These are phyloP conservation scores for Drosophila affinis DNA, from an alignment of 2,888 invertebrate species.

Conservation along the genomic window DNA sequence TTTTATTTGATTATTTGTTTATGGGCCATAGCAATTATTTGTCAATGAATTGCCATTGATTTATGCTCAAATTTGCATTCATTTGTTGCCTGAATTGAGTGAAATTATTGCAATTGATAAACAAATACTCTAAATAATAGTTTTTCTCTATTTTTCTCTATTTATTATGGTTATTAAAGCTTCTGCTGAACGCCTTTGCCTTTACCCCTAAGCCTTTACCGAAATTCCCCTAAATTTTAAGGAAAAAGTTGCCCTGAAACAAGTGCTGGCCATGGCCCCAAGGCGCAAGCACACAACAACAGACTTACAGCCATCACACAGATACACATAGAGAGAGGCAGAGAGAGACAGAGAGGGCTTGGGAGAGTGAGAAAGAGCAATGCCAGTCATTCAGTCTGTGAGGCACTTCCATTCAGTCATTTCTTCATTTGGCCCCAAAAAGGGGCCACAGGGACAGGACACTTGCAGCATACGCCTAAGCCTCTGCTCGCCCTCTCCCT, in stretches of 20 bases:
- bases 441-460: neutral
- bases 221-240: constrained; percentile 45
- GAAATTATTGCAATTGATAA: too few relatives aligned
- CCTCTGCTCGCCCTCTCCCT: constrained; percentile 15
- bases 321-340: constrained; percentile 23
- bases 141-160: too few relatives aligned
- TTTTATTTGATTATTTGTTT: constrained; percentile 5
- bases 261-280: constrained; percentile 51
- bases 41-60: neutral
- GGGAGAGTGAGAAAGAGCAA: constrained; percentile 2
- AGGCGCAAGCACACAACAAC: constrained; percentile 15
- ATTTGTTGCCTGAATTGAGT: neutral
- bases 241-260: constrained; percentile 26
- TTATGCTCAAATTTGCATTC: neutral
- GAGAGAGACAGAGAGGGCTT: neutral
- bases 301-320: constrained; percentile 17
- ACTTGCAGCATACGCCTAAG: constrained; percentile 18
- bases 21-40: constrained; percentile 6
- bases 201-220: too few relatives aligned
- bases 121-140: too few relatives aligned
- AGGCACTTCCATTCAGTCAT: constrained; percentile 56
- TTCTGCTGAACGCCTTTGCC: too few relatives aligned
- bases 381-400: constrained; percentile 40
- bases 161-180: too few relatives aligned
- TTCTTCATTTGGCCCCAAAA: constrained; percentile 46